Base-by-base conservation (phyloP, 2,797 vertebrate genomes). In the Lacerta viridis region DNA sequence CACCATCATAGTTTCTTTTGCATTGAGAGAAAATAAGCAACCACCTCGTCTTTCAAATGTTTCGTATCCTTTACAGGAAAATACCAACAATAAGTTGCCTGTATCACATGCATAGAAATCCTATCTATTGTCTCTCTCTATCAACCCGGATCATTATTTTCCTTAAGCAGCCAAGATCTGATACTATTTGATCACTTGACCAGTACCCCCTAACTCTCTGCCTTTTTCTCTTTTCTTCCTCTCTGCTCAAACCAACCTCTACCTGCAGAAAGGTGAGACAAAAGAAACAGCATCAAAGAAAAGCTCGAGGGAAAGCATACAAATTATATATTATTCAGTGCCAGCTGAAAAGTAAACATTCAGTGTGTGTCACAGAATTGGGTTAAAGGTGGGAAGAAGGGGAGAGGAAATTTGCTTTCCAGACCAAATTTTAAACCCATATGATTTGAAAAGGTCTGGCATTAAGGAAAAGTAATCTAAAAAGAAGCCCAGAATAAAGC, bases 31-130 rank as follows among this genome's bases (percentile, higher is more conserved):
- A 41, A 91, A 92, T 36, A 18, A 91, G 17, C 7, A 50, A 50
- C 90, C 81, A 85, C 55, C 68, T 76, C 36, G 55, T 72, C 71
- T 83, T 91, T 87, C 64, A 90, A 90, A 91, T 83, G 74, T 29
- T 39, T 87, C 4, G 36, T 29, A 77, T 87, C 80, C 90, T 86
- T 87, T 1, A 4, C 1, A 75, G 74, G 13, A 92, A 93, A 92
- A 84, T 0, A 91, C 64, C 77, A 64, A 3, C 29, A 74, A 88
- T 93, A 92, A 90, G 83, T 90, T 92, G 92, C 39, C 83, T 90
- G 4, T 80, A 89, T 88, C 74, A 75, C 75, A 90, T 84, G 71
- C 88, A 55, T 23, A 88, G 87, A 77, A 90, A 94, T 84, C 91
- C 77, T 89, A 83, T 86, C 80, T 87, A 41, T 83, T 55, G 13